phyloP scores from a whole-genome alignment of 2,113 vertebrate species.

The Scopus umbretta region DNA sequence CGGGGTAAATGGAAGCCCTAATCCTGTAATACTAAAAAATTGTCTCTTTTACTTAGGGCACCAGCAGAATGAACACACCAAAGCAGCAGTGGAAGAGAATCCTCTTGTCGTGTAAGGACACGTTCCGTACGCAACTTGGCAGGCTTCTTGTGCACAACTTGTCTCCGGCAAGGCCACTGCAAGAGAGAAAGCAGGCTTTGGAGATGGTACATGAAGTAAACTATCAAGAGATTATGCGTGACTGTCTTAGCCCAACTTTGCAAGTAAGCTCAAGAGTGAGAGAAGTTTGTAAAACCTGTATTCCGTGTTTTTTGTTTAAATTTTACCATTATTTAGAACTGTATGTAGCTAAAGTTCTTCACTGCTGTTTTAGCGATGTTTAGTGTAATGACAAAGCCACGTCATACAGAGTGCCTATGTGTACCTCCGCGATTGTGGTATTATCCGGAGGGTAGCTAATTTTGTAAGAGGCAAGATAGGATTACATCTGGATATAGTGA shows the following conservation, averaged over 20 bases:
- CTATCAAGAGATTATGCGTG: constrained; percentile 88
- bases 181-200: constrained; percentile 83
- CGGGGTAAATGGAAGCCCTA: neutral
- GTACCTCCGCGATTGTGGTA: neutral
- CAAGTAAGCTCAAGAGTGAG: constrained; percentile 75
- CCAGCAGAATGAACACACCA: constrained; percentile 72
- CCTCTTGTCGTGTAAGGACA: constrained; percentile 88
- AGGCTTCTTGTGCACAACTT: constrained; percentile 89
- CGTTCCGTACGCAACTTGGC: constrained; percentile 87
- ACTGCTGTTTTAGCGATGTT: neutral
- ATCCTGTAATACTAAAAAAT: neutral
- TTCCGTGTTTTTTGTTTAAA: neutral
- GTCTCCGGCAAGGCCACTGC: constrained; percentile 76
- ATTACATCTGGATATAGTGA: neutral
- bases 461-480: neutral
- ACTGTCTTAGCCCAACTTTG: constrained; percentile 85
- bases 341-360: neutral
- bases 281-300: neutral
- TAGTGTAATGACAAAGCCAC: neutral
- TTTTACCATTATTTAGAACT: neutral
- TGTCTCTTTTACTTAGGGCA: constrained; percentile 15
- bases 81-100: constrained; percentile 90
- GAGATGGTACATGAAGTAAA: constrained; percentile 83
- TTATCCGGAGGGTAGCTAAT: neutral
- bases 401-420: neutral